These are phyloP conservation scores for Polypedilum pembai DNA, from an alignment of 1,140 invertebrate species.

Conservation along the genomic window DNA sequence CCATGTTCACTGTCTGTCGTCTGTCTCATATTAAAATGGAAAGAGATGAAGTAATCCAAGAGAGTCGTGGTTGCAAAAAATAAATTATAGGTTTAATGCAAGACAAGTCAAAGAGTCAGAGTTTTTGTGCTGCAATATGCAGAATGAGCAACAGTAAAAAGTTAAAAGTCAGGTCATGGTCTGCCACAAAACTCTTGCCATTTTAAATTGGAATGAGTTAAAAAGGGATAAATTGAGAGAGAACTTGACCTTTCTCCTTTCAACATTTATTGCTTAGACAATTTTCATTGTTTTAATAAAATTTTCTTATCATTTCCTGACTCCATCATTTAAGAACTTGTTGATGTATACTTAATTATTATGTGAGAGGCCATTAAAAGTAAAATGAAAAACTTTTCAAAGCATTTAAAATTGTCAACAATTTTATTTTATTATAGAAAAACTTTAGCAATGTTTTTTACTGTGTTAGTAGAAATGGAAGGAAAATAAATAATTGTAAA, in stretches of 20 bases:
- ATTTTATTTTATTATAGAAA: too few species aligned
- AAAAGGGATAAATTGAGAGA: background rate
- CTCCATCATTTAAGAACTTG: slow-evolving; percentile 8
- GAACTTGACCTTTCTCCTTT: background rate
- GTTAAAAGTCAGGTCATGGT: background rate
- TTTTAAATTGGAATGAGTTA: background rate
- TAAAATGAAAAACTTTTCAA: too few species aligned
- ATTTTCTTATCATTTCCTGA: too few species aligned
- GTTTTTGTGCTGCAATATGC: background rate
- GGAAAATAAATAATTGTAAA: too few species aligned
- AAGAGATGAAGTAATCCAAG: background rate
- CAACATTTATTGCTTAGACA: background rate
- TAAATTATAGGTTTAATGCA: slow-evolving; percentile 13
- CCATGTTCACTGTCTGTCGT: background rate
- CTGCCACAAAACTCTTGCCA: background rate
- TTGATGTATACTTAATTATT: slow-evolving; percentile 20
- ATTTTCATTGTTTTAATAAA: background rate
- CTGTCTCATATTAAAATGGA: background rate
- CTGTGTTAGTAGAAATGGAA: too few species aligned
- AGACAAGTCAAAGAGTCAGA: background rate
- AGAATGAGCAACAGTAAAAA: background rate
- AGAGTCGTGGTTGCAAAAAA: background rate
- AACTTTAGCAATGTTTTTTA: too few species aligned
- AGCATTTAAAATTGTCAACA: too few species aligned
- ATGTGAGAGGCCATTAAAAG: too few species aligned